phyloP scores from a whole-genome alignment of 2,888 invertebrate species.

The Cybosia mesomella region DNA sequence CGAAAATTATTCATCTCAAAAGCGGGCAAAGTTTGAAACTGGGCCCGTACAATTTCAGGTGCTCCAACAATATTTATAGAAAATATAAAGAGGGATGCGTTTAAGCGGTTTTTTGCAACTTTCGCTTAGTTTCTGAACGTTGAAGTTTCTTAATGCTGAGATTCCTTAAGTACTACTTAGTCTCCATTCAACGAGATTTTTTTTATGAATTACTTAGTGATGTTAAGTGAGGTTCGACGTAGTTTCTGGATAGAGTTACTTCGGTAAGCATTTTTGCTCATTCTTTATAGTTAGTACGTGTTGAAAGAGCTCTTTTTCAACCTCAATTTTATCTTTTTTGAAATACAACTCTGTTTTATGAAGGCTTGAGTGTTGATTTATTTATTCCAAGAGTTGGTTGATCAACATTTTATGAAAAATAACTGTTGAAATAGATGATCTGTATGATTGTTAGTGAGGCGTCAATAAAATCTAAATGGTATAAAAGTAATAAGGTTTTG shows the following conservation, averaged over 20 bases:
- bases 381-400: neutral
- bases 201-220: conserved; percentile 23
- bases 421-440: neutral
- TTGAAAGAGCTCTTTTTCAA: neutral
- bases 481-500: neutral
- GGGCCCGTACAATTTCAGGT: conserved; percentile 34
- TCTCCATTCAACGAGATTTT: conserved; percentile 5
- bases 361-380: no score
- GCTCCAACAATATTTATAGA: conserved; percentile 54
- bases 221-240: conserved; percentile 23
- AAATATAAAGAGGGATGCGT: conserved; percentile 45
- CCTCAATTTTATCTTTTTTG: neutral
- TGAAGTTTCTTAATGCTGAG: conserved; percentile 27
- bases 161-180: conserved; percentile 23
- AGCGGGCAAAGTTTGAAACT: conserved; percentile 46
- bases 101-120: conserved; percentile 47
- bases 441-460: neutral
- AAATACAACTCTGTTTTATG: neutral
- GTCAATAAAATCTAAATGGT: no score
- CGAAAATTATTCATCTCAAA: conserved; percentile 56
- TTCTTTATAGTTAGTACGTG: neutral
- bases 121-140: conserved; percentile 32
- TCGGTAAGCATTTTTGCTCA: neutral
- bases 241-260: conserved; percentile 3
- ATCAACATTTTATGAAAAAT: neutral